phyloP scores from a whole-genome alignment of 2,888 invertebrate genomes.

The Capitulum mitella region DNA sequence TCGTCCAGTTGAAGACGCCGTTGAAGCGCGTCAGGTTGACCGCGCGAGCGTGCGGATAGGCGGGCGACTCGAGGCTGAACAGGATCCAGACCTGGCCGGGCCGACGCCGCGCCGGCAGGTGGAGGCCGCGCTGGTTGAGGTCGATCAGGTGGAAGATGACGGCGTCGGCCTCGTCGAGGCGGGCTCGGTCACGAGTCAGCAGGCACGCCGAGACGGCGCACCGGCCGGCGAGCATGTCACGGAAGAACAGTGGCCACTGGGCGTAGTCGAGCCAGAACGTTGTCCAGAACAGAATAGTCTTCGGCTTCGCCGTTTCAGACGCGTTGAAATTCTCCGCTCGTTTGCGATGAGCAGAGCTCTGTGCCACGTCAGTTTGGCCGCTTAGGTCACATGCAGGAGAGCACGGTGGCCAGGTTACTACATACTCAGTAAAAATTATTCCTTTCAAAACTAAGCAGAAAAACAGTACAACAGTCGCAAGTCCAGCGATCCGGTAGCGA shows the following conservation, averaged over 20 bases:
- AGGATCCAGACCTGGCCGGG: constrained; percentile 36
- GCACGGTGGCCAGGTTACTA: too few species aligned
- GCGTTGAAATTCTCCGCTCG: too few species aligned
- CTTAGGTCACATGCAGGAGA: too few species aligned
- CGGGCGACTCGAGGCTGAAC: constrained; percentile 36
- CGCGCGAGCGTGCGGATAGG: constrained; percentile 27
- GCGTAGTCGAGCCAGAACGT: not conserved
- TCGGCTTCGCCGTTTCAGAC: not conserved
- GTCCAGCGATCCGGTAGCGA: too few species aligned
- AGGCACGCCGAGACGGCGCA: constrained; percentile 33
- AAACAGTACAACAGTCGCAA: too few species aligned
- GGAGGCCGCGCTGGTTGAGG: constrained; percentile 26
- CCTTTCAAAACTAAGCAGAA: too few species aligned
- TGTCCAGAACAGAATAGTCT: not conserved
- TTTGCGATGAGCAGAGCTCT: too few species aligned
- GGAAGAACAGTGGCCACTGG: not conserved
- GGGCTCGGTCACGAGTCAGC: constrained; percentile 32
- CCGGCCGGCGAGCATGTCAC: not conserved
- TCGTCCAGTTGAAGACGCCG: constrained; percentile 32
- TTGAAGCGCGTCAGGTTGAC: constrained; percentile 23
- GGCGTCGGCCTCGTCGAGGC: constrained; percentile 35
- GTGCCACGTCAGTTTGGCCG: too few species aligned
- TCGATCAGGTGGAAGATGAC: constrained; percentile 36
- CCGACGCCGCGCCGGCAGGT: constrained; percentile 31
- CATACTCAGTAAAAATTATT: too few species aligned